Base-by-base conservation (phyloP, 92 coral and sea anemone genomes). In the Meandrina meandrites region DNA sequence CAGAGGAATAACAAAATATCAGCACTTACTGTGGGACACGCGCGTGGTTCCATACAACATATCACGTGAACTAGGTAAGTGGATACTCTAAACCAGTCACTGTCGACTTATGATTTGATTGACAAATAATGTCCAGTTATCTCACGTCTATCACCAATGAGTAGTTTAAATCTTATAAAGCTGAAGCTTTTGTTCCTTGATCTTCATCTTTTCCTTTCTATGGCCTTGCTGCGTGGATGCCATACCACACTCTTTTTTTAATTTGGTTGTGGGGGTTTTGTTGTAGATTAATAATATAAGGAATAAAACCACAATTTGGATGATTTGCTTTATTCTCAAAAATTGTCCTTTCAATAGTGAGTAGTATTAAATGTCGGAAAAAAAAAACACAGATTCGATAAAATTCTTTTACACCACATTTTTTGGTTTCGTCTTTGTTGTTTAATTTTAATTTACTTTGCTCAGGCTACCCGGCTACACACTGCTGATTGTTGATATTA, bases 1-100 rank as follows among this genome's bases (percentile, higher is more conserved):
- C n/a, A 91, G 99, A 56, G 99, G 98, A 30, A 68, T 91, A 37
- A 83, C 91, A 15, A 91, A 88, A 11, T 89, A 96, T 16, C 80
- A 81, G 48, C 79, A 90, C 6, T 89, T 71, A 28, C 94, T 96
- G 14, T 96, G 99, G 99, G 57, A 88, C 13, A 79, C 70, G 7
- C 93, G 68, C 30, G 50, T 89, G 21, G 94, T 95, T 9, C 96
- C 94, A 78, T 96, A 93, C 81, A 80, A 84, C 62, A 89, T 95
- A 67, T 84, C 96, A 16, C 72, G 53, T 5, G 98, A 92, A 45
- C 79, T 96, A 28, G 91, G 98, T 96, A 86, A 79, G 91, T 2
- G 11, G 15, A 66, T 34, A 4, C 24, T 1, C 47, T 73, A 73
- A n/a, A 17, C 19, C 30, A 48, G 6, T 64, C 15, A 3, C 35